These are phyloP conservation scores for Sphenodon punctatus DNA, from an alignment of 2,797 vertebrate species.

Conservation along the genomic window DNA sequence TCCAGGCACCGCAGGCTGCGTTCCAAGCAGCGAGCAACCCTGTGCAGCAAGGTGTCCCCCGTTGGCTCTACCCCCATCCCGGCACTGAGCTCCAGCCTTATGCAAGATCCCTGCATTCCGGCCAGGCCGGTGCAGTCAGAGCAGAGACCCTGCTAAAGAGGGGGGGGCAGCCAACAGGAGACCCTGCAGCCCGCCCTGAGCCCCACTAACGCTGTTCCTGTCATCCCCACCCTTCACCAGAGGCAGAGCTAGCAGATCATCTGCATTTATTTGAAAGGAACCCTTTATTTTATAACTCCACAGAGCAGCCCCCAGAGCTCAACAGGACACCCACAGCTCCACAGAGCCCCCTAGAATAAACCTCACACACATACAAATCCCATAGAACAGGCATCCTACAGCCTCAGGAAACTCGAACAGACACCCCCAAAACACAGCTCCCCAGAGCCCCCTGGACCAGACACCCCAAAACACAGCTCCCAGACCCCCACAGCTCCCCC, in stretches of 20 bases:
- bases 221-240: no score
- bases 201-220: not conserved
- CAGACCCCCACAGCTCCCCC: no score
- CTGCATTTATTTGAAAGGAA: no score
- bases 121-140: not conserved
- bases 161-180: not conserved
- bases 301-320: not conserved
- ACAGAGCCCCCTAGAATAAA: no score
- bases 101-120: not conserved
- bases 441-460: no score
- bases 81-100: not conserved
- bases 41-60: not conserved
- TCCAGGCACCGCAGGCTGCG: no score
- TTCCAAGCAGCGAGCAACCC: not conserved
- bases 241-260: no score
- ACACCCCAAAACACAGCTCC: no score
- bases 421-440: not conserved
- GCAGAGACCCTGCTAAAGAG: not conserved
- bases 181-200: not conserved
- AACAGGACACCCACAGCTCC: no score
- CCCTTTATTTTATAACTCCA: no score
- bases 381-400: not conserved
- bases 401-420: not conserved
- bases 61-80: accelerated
- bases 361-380: no score